Base-by-base conservation (phyloP, 2,113 vertebrate genomes). In the Protobothrops mucrosquamatus region DNA sequence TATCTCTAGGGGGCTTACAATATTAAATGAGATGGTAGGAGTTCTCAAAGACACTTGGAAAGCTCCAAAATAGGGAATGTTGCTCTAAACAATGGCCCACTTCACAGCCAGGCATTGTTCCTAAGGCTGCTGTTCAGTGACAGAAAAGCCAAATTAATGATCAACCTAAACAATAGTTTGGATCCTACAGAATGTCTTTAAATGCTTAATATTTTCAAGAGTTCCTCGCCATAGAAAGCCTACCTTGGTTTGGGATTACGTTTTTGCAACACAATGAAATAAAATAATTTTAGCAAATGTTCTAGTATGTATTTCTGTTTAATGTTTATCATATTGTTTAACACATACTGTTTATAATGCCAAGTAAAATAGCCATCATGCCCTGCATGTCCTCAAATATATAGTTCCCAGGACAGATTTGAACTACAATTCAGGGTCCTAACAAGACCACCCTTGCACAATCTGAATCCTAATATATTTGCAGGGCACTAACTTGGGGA, bases 21-120 rank as follows among this genome's bases (percentile, higher is more conserved):
- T n/a, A 14, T 69, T 69, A 69, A 69, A 69, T 69, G 29, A 69
- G 34, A 23, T 43, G 34, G 34, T 81, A 43, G 18, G 74, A 39
- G 20, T 81, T 43, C 34, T 43, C 34, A 6, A 43, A 81, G 74
- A 43, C 34, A 81, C 18, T 4, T 56, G 7, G 74, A 43, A 20
- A 81, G 34, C 34, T 43, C 15, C 18, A 81, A 10, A 43, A 81
- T 43, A 39, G n/a, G 74, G 34, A 43, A 39, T 81, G 39, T 18
- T 22, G 34, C 74, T 43, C 74, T 81, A 43, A 97, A 97, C 92
- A 95, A 89, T 90, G 95, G 95, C 95, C 90, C 88, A 94, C 93
- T 95, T 95, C 94, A 95, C 93, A 96, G 20, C 90, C 91, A 93
- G 12, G 12, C 93, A 92, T 89, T 74, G 43, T 7, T 2, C 94